Percentiles rank a stretch among this genome's conserved stretches.
These are phyloP conservation scores for Andrena haemorrhoa DNA, from an alignment of 2,888 invertebrate genomes.

Conservation along the genomic window DNA sequence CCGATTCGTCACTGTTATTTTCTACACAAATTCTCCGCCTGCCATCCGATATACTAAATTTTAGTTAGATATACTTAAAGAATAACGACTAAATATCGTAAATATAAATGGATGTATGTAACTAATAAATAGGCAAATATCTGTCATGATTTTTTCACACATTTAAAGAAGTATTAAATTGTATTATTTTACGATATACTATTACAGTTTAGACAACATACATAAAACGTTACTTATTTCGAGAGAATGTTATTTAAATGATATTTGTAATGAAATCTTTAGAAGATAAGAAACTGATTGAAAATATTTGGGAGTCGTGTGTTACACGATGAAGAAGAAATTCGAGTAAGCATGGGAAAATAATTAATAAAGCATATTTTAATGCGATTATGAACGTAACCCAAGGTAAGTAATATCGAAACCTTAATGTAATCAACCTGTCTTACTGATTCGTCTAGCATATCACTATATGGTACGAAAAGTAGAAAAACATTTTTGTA, in stretches of 20 bases:
- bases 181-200: neutral
- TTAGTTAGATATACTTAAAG: conserved; percentile 83
- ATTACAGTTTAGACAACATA: neutral
- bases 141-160: neutral
- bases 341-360: too few species aligned
- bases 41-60: conserved; percentile 83
- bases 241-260: too few species aligned
- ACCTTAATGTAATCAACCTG: neutral
- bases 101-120: conserved; percentile 22
- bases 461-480: neutral
- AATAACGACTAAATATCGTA: conserved; percentile 15
- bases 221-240: too few species aligned
- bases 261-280: too few species aligned
- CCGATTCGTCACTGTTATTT: conserved; percentile 83
- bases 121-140: neutral
- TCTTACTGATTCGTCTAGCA: neutral
- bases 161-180: neutral
- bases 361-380: too few species aligned
- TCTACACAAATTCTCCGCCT: conserved; percentile 83
- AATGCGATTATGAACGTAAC: too few species aligned
- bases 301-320: too few species aligned
- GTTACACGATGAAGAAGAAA: too few species aligned
- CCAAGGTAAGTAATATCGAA: too few species aligned
- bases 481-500: neutral
- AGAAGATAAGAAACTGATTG: too few species aligned